Evolutionary conservation across 64 coral and sea anemone genomes (phyloP), one percentile per base, ranked within the genome.

Genomic region (Pocillopora damicornis): DNA sequence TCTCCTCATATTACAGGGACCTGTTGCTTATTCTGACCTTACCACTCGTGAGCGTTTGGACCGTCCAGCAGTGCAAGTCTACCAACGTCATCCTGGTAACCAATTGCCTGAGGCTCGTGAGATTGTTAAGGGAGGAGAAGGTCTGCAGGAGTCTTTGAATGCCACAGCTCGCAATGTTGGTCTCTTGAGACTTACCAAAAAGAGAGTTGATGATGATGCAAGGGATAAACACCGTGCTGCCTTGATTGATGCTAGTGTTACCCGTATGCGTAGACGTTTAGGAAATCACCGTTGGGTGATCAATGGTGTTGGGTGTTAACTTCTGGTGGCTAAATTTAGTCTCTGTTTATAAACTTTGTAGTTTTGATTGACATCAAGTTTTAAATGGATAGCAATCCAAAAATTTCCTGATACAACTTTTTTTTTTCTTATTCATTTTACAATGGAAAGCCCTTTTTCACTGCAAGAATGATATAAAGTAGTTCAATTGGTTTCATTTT

Each of bases 11-110:
- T 65, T 61, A 60, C 67, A 99, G 97, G 97, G 97, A n/a, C 97
- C 97, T 61, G 97, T 99, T 17, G 77, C 97, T n/a, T 99, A 99
- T 79, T 99, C 93, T 90, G 97, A 99, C 80, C 90, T 99, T 17
- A 99, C 93, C 58, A 86, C 92, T 22, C 93, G 97, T 79, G 97
- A 99, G 63, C 83, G 91, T 75, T 85, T 99, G 37, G 97, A 99
- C 75, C 90, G 97, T 16, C 97, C 97, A 65, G 90, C 90, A 80
- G 97, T 95, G 5, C 84, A 75, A 34, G 84, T 95, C 6, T 80
- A 90, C 78, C 97, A 99, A 57, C 90, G 90, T 51, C 97, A 99
- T 82, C 97, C 97, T 90, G 97, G 97, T 20, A 99, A 92, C 88
- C 97, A 99, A 88, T 17, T 99, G 23, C 93, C 97, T 69, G 97